These are phyloP conservation scores for Callaeas wilsoni DNA, from an alignment of 2,113 vertebrate genomes.

Conservation along the genomic window DNA sequence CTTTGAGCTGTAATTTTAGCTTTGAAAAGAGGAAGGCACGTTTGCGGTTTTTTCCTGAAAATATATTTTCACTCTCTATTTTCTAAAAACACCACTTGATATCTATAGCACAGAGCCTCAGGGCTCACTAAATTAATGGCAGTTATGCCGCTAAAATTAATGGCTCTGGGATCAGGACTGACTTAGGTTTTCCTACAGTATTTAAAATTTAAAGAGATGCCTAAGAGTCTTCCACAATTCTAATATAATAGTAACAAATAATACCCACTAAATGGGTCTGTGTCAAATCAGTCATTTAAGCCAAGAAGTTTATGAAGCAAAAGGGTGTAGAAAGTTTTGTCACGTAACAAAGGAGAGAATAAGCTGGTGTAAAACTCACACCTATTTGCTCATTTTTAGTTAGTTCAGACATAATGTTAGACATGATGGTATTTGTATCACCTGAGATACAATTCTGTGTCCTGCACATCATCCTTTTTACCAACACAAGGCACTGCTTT, in stretches of 20 bases:
- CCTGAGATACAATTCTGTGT: not conserved
- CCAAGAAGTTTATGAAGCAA: not conserved
- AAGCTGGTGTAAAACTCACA: not conserved
- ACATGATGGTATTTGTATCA: not conserved
- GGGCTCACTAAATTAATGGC: not conserved
- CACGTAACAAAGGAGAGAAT: not conserved
- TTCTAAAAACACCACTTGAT: not conserved
- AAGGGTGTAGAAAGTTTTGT: not conserved
- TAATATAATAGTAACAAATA: slow-evolving; percentile 20
- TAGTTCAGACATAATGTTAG: not conserved
- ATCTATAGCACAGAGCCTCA: not conserved
- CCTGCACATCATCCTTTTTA: not conserved
- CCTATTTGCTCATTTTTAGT: not conserved
- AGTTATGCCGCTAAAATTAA: slow-evolving; percentile 5
- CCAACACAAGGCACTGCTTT: not conserved
- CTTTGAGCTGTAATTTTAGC: not conserved
- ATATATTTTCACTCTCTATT: not conserved
- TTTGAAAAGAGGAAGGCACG: not conserved
- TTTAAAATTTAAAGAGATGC: slow-evolving; percentile 34
- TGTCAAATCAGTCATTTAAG: not conserved
- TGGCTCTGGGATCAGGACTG: not conserved
- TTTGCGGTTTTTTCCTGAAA: not conserved
- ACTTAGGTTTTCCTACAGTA: not conserved
- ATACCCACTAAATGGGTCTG: not conserved
- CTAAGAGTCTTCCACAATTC: not conserved